These are phyloP conservation scores for Drosophila limbata DNA, from an alignment of 2,888 invertebrate species.

Conservation along the genomic window DNA sequence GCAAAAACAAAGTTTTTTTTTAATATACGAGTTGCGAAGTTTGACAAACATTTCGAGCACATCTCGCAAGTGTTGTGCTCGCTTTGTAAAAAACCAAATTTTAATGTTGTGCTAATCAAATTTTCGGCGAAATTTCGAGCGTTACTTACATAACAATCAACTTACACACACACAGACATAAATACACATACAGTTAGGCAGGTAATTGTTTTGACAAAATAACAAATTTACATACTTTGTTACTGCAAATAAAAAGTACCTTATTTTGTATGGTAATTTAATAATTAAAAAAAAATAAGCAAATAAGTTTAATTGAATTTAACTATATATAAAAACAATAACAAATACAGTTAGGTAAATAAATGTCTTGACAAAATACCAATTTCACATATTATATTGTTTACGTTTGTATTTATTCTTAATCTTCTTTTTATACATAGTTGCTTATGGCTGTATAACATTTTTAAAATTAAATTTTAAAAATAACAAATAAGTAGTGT, in stretches of 20 bases:
- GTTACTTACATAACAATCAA: conserved; percentile 54
- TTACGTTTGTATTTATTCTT: too few species aligned
- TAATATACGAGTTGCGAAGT: not conserved
- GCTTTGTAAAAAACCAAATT: conserved; percentile 35
- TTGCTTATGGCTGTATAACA: too few species aligned
- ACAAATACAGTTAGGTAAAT: not conserved
- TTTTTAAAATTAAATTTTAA: too few species aligned
- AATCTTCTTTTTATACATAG: not conserved
- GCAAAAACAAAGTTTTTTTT: not conserved
- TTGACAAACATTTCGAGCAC: conserved; percentile 25
- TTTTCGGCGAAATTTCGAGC: conserved; percentile 48
- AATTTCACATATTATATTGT: too few species aligned
- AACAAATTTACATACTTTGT: not conserved
- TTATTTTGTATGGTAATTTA: not conserved
- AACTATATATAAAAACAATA: not conserved
- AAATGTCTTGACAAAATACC: not conserved
- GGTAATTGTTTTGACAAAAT: conserved; percentile 1
- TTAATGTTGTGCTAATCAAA: conserved; percentile 64
- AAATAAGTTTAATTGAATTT: not conserved
- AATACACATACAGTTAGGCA: not conserved
- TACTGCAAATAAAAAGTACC: not conserved
- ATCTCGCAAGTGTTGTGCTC: conserved; percentile 20
- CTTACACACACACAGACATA: conserved; percentile 4
- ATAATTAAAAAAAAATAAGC: too few species aligned
- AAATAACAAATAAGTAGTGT: too few species aligned